Evolutionary conservation across 2,797 vertebrate species (phyloP).

Genomic region (Molossus alvarezi): DNA sequence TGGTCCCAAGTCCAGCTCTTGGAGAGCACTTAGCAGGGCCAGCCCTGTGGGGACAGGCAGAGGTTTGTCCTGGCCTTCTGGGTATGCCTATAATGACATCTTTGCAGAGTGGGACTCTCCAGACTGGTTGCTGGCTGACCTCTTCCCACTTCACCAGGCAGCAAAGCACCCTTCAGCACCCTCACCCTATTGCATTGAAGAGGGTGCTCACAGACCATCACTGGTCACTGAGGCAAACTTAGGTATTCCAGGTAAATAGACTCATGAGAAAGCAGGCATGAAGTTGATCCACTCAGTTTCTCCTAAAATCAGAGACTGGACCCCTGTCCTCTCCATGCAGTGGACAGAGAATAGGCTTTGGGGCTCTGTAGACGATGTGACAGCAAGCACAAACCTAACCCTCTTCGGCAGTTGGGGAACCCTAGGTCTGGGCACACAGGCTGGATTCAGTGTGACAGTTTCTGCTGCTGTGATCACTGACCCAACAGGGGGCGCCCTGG

Average conservation of each 20-base stretch:
- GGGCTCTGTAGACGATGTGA: background rate
- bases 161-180: background rate
- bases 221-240: background rate
- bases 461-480: background rate
- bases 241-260: background rate
- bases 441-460: background rate
- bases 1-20: background rate
- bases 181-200: background rate
- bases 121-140: background rate
- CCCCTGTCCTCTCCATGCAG: background rate
- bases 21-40: background rate
- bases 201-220: background rate
- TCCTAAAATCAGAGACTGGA: background rate
- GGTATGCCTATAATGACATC: too few species aligned
- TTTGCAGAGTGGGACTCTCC: background rate
- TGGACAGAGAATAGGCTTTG: background rate
- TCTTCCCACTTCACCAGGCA: background rate
- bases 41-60: background rate
- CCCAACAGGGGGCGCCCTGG: background rate
- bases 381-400: background rate
- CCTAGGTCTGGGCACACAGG: background rate
- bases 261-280: background rate
- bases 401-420: background rate
- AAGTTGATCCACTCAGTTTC: background rate
- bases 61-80: rapidly evolving